A percentile compares a stretch with the other conserved stretches of the same genome.
Conservation (phyloP, 2,113 vertebrate species). For the Marcusenius ussheri region DNA sequence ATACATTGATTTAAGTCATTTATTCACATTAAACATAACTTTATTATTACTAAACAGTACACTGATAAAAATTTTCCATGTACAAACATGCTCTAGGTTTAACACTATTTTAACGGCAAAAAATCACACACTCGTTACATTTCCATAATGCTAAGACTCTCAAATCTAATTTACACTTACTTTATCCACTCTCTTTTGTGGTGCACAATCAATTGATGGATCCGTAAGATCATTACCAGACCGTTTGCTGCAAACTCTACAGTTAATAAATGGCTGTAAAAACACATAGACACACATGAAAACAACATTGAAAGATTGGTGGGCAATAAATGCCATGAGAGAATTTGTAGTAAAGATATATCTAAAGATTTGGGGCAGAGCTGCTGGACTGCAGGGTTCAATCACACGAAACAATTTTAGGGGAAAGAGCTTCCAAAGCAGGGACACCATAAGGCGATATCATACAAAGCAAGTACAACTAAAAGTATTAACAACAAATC, state of each 20-base stretch:
- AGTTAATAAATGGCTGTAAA: background rate
- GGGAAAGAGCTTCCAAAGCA: too few species aligned
- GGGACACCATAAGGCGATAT: too few species aligned
- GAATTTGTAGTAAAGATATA: background rate
- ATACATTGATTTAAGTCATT: too few species aligned
- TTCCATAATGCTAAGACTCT: background rate
- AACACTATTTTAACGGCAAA: background rate
- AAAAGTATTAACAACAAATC: too few species aligned
- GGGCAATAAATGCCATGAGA: background rate
- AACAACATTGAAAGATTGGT: background rate
- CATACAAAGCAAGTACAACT: too few species aligned
- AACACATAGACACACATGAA: background rate
- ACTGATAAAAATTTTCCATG: background rate
- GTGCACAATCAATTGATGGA: background rate
- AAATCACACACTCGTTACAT: background rate
- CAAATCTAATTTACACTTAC: background rate
- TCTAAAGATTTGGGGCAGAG: too few species aligned
- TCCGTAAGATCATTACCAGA: too few species aligned
- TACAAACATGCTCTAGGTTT: background rate
- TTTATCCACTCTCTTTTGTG: background rate
- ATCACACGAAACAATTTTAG: too few species aligned
- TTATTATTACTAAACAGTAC: background rate
- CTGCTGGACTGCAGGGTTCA: too few species aligned
- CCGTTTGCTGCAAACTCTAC: too few species aligned
- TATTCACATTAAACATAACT: background rate